A percentile compares a stretch with the other conserved stretches of the same genome.
These are phyloP conservation scores for Miniopterus natalensis DNA, from an alignment of 2,113 vertebrate genomes.

Conservation along the genomic window DNA sequence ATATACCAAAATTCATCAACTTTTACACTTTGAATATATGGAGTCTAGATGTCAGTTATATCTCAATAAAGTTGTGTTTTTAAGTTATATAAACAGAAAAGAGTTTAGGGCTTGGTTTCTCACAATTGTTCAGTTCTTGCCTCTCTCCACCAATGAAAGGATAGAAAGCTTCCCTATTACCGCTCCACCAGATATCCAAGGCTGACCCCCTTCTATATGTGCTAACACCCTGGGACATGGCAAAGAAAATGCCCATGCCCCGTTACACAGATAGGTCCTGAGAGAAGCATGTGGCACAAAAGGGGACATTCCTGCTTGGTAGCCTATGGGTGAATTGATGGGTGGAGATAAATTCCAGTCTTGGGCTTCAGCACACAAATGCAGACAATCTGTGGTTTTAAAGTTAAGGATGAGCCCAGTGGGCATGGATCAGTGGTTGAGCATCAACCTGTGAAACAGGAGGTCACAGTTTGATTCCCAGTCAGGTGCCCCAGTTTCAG, in stretches of 20 bases:
- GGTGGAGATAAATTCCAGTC: background rate
- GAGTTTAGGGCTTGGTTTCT: background rate
- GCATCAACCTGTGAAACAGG: too few relatives aligned
- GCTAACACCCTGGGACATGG: background rate
- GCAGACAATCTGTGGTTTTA: background rate
- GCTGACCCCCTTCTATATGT: background rate
- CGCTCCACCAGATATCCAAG: background rate
- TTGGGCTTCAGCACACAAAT: background rate
- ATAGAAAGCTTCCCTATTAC: background rate
- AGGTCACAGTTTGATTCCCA: too few relatives aligned
- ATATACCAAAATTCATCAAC: background rate
- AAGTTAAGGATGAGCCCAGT: background rate
- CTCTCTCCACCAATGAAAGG: background rate
- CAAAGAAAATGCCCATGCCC: background rate
- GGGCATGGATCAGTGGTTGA: too few relatives aligned
- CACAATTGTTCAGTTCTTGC: background rate
- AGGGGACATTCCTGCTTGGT: background rate
- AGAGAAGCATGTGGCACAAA: background rate
- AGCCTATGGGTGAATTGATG: background rate
- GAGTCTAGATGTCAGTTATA: background rate
- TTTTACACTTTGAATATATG: background rate
- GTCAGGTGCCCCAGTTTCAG: too few relatives aligned
- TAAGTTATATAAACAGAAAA: background rate
- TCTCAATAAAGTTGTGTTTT: background rate
- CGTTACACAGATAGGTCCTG: background rate